These are phyloP conservation scores for Nicator chloris DNA, from an alignment of 2,113 vertebrate genomes.

Conservation along the genomic window DNA sequence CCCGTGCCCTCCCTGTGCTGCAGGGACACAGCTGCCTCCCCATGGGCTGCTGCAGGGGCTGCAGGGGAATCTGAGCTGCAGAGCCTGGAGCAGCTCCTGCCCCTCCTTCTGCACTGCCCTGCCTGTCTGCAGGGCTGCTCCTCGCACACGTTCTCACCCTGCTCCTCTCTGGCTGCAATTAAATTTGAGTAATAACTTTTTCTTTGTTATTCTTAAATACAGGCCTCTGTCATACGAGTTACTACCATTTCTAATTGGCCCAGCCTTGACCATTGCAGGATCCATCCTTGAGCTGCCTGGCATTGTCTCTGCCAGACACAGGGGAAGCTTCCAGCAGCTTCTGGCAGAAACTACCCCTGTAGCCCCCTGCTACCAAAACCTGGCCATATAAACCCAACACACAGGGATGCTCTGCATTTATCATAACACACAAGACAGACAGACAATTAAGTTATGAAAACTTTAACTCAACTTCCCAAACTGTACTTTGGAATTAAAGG, in stretches of 20 bases:
- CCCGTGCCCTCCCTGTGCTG: not conserved
- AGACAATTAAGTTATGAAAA: constrained; percentile 14
- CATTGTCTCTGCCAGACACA: not conserved
- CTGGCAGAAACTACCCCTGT: not conserved
- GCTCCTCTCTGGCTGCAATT: not conserved
- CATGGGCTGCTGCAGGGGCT: not conserved
- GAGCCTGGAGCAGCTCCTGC: not conserved
- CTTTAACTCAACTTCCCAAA: constrained; percentile 18
- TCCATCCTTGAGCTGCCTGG: not conserved
- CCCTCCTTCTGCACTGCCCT: not conserved
- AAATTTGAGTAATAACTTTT: not conserved
- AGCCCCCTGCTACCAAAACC: no score
- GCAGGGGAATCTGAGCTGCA: not conserved
- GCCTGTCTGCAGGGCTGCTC: rapidly evolving
- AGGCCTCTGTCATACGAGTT: not conserved
- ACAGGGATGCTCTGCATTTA: not conserved
- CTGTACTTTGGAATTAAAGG: not conserved
- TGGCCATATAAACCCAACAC: not conserved
- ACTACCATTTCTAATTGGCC: not conserved
- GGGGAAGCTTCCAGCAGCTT: not conserved
- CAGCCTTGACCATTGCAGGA: not conserved
- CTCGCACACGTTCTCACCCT: rapidly evolving
- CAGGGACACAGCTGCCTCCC: not conserved
- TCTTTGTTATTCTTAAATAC: not conserved
- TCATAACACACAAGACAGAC: not conserved